Evolutionary conservation across 2,888 invertebrate species (phyloP), one percentile per base, ranked within the genome.

Genomic region (Trichopria drosophilae): DNA sequence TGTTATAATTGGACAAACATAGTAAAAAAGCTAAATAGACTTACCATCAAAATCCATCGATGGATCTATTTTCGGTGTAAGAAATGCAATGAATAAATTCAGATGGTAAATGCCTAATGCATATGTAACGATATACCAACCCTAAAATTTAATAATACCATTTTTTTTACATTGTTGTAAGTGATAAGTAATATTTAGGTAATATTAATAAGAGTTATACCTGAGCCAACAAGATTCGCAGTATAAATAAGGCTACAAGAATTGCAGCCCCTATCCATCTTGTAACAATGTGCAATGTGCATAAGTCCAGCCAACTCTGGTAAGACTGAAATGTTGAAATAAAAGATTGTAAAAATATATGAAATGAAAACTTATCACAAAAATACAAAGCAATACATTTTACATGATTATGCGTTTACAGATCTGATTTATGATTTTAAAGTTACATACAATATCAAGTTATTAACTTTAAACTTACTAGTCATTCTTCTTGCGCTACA

Each of bases 71-170:
- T 97, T 98, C 71, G 99, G 99, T 70, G 99, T 96, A 63, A 99
- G 84, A 84, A 99, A 99, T 79, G 97, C 96, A 81, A 99, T 96
- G 81, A 99, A 97, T 77, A 99, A 82, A 81, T 99, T 99, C 76
- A 99, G 84, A 77, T 99, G 93, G 79, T 98, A 99, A 74, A 99
- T 99, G 66, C 98, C 98, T 77, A 99, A 81, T 22, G 96, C 99
- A 79, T 99, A 99, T 64, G 97, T 96, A 54, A 99, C 88, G 68
- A 99, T 99, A 77, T 99, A 99, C 96, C 98, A 99, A 63, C 99
- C 99, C 92, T 99, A 80, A 59, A 85, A 54, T 16, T 18, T 18
- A 36, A 19, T 36, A 18, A 9, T 18, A 36, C 20, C 12, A 19
- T 36, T 18, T 7, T 6, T 12, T 16, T 7, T 10, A 15, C 15